A percentile compares a stretch with the other conserved stretches of the same genome.
These are phyloP conservation scores for Chouioia cunea DNA, from an alignment of 2,888 invertebrate genomes.

Conservation along the genomic window DNA sequence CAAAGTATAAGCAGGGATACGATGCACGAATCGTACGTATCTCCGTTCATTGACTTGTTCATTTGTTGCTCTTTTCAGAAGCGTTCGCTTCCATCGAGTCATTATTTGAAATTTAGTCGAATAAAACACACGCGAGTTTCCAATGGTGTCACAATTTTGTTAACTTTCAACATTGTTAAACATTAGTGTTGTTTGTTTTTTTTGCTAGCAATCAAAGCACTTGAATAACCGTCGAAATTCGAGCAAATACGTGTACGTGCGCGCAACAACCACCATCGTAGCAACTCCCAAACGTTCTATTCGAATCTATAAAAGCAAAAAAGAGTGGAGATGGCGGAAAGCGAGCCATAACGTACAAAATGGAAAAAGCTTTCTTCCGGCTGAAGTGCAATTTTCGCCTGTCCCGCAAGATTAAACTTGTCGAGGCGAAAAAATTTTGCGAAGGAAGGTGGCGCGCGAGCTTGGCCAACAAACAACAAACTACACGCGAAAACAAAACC, in stretches of 20 bases:
- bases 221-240: background rate
- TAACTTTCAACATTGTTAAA: background rate
- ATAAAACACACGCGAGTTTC: background rate
- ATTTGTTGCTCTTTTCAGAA: background rate
- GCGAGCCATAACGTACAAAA: slow-evolving; percentile 6
- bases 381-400: slow-evolving; percentile 23
- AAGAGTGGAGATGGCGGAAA: slow-evolving; percentile 29
- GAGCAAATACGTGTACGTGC: too few species aligned
- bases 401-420: slow-evolving; percentile 25
- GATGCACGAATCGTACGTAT: slow-evolving; percentile 4
- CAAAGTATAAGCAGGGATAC: slow-evolving; percentile 23
- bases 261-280: background rate
- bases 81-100: background rate
- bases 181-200: too few species aligned
- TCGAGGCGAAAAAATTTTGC: slow-evolving; percentile 17
- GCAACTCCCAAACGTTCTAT: background rate
- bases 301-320: background rate
- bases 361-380: too few species aligned
- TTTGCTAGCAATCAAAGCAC: background rate
- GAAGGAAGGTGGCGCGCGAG: background rate
- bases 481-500: background rate
- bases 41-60: slow-evolving; percentile 26
- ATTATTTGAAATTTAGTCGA: background rate
- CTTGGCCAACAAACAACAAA: too few species aligned
- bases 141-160: background rate